Evolutionary conservation across 2,113 vertebrate genomes (phyloP).

Genomic region (Dinomys branickii): DNA sequence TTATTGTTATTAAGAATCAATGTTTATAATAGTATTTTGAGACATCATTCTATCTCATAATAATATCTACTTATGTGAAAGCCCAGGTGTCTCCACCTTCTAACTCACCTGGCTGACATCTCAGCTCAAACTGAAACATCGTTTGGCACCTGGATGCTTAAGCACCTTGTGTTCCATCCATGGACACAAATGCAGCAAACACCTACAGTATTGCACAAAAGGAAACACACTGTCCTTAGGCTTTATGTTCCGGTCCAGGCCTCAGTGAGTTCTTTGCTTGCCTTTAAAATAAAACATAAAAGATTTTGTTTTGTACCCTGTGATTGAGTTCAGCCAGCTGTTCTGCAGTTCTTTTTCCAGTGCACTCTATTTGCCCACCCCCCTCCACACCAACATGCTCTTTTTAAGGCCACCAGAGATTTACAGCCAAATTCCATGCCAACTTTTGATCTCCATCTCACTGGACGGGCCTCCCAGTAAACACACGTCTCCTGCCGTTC

Average conservation of each 20-base stretch:
- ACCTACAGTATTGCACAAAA: background rate
- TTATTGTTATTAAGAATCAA: background rate
- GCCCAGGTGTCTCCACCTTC: background rate
- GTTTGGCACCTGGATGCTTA: background rate
- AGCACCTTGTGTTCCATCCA: background rate
- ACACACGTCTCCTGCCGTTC: rapidly evolving
- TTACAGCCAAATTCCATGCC: background rate
- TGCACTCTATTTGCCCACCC: rapidly evolving
- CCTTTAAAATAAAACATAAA: background rate
- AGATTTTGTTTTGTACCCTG: background rate
- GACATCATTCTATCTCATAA: background rate
- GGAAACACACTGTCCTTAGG: background rate
- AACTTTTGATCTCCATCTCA: background rate
- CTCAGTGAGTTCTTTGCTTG: background rate
- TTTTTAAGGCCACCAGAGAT: background rate
- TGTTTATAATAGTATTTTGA: background rate
- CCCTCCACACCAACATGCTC: too few relatives aligned
- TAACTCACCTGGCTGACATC: background rate
- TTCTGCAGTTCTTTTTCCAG: background rate
- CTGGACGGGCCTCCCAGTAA: background rate
- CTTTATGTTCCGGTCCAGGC: background rate
- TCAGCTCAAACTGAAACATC: background rate
- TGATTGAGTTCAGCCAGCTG: too few relatives aligned
- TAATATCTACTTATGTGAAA: background rate
- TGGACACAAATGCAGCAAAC: background rate